phyloP scores from a whole-genome alignment of 2,113 vertebrate genomes.

The Proteles cristata region DNA sequence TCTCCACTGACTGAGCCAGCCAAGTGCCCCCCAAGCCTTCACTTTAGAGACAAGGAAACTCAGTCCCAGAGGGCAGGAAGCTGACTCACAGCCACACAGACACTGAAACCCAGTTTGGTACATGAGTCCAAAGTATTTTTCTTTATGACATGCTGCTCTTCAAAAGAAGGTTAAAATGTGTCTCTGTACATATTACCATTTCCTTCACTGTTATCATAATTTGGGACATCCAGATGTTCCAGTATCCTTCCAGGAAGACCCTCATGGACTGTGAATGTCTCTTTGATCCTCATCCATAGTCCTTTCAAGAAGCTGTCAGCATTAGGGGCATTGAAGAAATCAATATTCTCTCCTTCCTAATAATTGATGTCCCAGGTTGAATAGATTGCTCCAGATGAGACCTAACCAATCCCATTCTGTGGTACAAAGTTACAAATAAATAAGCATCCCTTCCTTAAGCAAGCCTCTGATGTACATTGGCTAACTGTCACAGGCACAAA shows the following conservation, averaged over 20 bases:
- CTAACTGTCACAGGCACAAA: neutral
- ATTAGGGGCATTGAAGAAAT: neutral
- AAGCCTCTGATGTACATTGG: neutral
- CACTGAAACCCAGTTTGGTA: neutral
- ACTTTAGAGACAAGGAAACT: neutral
- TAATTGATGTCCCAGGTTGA: neutral
- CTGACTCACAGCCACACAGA: neutral
- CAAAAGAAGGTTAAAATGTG: neutral
- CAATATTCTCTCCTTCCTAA: neutral
- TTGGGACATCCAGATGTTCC: neutral
- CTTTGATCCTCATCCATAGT: too few relatives aligned
- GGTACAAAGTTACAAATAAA: neutral
- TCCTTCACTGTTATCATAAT: neutral
- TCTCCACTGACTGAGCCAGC: too few relatives aligned
- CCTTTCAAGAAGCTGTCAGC: neutral
- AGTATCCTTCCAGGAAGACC: neutral
- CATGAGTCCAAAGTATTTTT: neutral
- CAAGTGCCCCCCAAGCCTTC: neutral
- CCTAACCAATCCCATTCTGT: neutral
- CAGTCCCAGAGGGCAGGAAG: neutral
- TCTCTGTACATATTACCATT: neutral
- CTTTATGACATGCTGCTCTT: neutral
- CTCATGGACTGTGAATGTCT: neutral
- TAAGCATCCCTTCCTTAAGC: neutral
- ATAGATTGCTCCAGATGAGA: neutral